Conservation (phyloP, 2,113 vertebrate genomes). For the Hemiscyllium ocellatum region DNA sequence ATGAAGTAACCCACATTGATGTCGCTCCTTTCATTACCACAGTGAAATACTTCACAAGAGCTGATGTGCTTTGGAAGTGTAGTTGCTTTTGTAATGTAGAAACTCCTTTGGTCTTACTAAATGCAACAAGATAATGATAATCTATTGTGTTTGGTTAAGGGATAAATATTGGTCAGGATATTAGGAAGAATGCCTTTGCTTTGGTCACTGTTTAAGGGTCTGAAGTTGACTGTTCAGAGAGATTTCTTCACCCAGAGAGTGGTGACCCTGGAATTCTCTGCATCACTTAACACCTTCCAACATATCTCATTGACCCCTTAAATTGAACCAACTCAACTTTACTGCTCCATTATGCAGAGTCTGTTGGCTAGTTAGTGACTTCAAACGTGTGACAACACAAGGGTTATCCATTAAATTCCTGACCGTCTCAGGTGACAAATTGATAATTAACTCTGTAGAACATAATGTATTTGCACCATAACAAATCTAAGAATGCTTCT, state of each 20-base stretch:
- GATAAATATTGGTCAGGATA: neutral
- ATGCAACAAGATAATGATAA: neutral
- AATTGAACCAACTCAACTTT: neutral
- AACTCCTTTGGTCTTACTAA: neutral
- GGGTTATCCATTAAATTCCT: neutral
- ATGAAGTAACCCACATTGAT: neutral
- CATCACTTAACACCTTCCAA: slow-evolving; percentile 7
- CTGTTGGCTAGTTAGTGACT: neutral
- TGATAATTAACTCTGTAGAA: neutral
- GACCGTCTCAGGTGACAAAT: neutral
- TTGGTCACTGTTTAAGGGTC: no score
- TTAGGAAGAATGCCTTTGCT: neutral
- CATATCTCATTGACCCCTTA: neutral
- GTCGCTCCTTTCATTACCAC: neutral
- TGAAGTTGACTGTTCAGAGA: no score
- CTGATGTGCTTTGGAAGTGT: neutral
- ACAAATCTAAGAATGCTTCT: neutral
- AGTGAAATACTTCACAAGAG: neutral
- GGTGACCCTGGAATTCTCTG: no score
- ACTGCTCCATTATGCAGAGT: neutral
- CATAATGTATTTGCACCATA: neutral
- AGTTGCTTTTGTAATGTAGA: neutral
- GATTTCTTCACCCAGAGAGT: no score
- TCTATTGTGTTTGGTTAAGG: neutral
- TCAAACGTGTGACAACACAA: neutral